phyloP scores from a whole-genome alignment of 2,888 invertebrate species.

The Chromoteleia sp. region DNA sequence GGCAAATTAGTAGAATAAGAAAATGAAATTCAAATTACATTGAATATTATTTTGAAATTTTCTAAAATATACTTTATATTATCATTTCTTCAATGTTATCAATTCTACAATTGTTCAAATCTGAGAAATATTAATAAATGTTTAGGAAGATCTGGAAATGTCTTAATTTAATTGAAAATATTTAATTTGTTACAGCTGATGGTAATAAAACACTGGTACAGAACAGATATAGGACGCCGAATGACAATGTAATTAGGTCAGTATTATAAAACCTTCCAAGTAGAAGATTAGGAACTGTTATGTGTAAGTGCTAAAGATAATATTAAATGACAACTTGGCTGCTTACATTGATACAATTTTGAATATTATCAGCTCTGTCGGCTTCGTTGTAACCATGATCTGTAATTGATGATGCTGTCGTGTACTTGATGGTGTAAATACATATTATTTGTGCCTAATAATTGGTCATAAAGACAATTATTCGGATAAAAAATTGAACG shows the following conservation, averaged over 20 bases:
- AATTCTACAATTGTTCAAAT: too few relatives aligned
- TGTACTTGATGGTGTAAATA: slow-evolving; percentile 61
- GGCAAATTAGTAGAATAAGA: too few relatives aligned
- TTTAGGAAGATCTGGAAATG: too few relatives aligned
- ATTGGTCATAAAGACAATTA: slow-evolving; percentile 73
- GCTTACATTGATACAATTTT: slow-evolving; percentile 61
- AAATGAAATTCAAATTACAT: too few relatives aligned
- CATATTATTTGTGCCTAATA: slow-evolving; percentile 65
- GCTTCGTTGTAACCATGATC: slow-evolving; percentile 67
- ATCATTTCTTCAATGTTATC: too few relatives aligned
- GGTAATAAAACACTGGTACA: slow-evolving; percentile 86
- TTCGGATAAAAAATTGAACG: slow-evolving; percentile 8
- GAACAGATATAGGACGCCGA: slow-evolving; percentile 88
- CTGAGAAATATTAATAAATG: too few relatives aligned
- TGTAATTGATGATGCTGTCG: slow-evolving; percentile 67
- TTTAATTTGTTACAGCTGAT: slow-evolving; percentile 80
- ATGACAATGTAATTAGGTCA: slow-evolving; percentile 90
- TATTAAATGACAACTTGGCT: slow-evolving; percentile 63
- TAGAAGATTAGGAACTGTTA: slow-evolving; percentile 58
- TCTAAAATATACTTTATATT: too few relatives aligned
- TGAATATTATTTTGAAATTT: neutral
- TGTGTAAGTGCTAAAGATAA: slow-evolving; percentile 62
- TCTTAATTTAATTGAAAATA: too few relatives aligned
- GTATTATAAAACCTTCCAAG: slow-evolving; percentile 69
- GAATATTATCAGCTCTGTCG: slow-evolving; percentile 65